These are phyloP conservation scores for Hemiscyllium ocellatum DNA, from an alignment of 2,113 vertebrate species.

Conservation along the genomic window DNA sequence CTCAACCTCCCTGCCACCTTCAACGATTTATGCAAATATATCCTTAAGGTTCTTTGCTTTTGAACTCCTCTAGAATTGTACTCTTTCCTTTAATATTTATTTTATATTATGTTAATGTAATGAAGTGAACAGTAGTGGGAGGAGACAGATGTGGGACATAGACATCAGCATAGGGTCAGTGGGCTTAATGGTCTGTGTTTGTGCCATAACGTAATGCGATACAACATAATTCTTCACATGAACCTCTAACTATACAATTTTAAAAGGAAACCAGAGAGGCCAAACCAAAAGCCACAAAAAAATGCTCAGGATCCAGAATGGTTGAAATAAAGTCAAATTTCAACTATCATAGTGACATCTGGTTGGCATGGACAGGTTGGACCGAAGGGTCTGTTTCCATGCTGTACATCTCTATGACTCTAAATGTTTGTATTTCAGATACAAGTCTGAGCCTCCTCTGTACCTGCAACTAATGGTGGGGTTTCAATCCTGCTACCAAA, in stretches of 20 bases:
- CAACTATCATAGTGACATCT: not conserved
- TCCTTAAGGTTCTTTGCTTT: no score
- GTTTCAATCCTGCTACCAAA: not conserved
- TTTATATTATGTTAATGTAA: not conserved
- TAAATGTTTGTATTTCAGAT: not conserved
- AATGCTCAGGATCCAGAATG: not conserved
- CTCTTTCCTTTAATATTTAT: no score
- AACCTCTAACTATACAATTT: not conserved
- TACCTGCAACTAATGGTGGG: not conserved
- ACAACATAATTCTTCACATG: not conserved
- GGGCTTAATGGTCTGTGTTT: not conserved
- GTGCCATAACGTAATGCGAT: not conserved
- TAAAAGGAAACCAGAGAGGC: not conserved
- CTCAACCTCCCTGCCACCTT: not conserved
- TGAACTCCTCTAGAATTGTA: no score
- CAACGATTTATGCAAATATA: not conserved
- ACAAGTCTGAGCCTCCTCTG: not conserved
- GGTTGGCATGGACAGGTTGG: no score
- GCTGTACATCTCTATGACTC: no score
- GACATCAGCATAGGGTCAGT: not conserved
- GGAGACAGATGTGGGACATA: not conserved
- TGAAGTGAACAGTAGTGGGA: not conserved
- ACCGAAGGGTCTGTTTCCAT: no score
- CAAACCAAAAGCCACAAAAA: not conserved
- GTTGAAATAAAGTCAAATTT: not conserved